These are phyloP conservation scores for Drosophila algonquin DNA, from an alignment of 2,888 invertebrate species.

Conservation along the genomic window DNA sequence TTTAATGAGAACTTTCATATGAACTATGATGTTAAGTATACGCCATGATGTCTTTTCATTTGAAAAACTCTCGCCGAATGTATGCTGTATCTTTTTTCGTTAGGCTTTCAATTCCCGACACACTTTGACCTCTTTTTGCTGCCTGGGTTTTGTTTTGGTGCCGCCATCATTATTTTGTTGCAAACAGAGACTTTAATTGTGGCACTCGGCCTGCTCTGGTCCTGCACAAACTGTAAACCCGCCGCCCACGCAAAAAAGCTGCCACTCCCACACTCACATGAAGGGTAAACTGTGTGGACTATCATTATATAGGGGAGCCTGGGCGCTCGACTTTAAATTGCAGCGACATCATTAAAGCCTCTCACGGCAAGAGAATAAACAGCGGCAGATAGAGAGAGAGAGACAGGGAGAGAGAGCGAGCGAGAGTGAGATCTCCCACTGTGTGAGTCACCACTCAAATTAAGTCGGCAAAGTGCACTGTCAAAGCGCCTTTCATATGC, in stretches of 20 bases:
- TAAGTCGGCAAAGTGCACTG: conserved; percentile 56
- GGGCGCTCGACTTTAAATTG: conserved; percentile 52
- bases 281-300: conserved; percentile 4
- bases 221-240: too few relatives aligned
- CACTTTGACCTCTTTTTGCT: neutral
- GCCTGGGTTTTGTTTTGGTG: neutral
- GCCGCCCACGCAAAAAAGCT: too few relatives aligned
- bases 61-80: neutral
- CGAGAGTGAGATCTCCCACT: neutral
- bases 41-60: too few relatives aligned
- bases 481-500: conserved; percentile 58
- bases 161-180: conserved; percentile 8
- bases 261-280: conserved; percentile 9
- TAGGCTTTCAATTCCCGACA: neutral
- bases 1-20: neutral
- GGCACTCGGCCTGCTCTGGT: conserved; percentile 16
- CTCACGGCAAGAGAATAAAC: neutral
- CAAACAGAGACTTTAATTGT: conserved; percentile 14
- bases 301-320: conserved; percentile 31
- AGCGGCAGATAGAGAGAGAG: conserved; percentile 4
- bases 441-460: conserved; percentile 55
- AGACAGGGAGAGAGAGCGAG: neutral
- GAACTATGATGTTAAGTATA: neutral
- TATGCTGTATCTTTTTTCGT: neutral
- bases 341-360: conserved; percentile 60